phyloP scores from a whole-genome alignment of 2,888 invertebrate species.

The Elmis aenea region DNA sequence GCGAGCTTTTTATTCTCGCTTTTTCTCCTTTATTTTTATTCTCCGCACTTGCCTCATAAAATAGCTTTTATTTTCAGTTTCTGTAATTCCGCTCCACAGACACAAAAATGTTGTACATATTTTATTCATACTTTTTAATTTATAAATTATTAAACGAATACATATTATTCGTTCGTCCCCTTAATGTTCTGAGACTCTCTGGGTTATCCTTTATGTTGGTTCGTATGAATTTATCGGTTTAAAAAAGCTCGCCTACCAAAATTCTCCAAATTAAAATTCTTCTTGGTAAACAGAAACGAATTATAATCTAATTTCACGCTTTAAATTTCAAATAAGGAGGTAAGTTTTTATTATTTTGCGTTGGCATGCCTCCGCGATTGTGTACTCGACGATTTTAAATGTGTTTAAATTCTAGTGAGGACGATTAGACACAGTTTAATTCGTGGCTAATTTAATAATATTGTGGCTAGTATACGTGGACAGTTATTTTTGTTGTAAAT shows the following conservation, averaged over 20 bases:
- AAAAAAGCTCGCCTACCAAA: too few relatives aligned
- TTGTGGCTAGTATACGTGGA: constrained; percentile 14
- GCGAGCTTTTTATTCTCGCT: constrained; percentile 33
- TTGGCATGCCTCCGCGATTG: constrained; percentile 9
- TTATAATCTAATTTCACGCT: constrained; percentile 12
- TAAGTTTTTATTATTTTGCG: constrained; percentile 8
- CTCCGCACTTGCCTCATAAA: constrained; percentile 11
- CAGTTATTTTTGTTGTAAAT: constrained; percentile 15
- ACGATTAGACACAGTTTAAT: constrained; percentile 8
- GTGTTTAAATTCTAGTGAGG: constrained; percentile 6
- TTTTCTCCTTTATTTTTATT: constrained; percentile 11
- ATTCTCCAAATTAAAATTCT: too few relatives aligned
- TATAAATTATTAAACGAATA: too few relatives aligned
- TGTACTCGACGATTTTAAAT: constrained; percentile 7
- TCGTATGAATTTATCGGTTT: too few relatives aligned
- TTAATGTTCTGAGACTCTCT: too few relatives aligned
- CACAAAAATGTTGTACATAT: too few relatives aligned
- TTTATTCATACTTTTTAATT: too few relatives aligned
- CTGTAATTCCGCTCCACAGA: constrained; percentile 7
- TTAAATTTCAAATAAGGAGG: constrained; percentile 10
- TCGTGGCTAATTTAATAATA: constrained; percentile 14
- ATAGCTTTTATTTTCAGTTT: constrained; percentile 10
- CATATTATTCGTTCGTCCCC: too few relatives aligned
- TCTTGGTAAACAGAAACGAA: constrained; percentile 9
- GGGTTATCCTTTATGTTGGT: too few relatives aligned